phyloP scores from a whole-genome alignment of 2,113 vertebrate species.

The Procavia capensis region DNA sequence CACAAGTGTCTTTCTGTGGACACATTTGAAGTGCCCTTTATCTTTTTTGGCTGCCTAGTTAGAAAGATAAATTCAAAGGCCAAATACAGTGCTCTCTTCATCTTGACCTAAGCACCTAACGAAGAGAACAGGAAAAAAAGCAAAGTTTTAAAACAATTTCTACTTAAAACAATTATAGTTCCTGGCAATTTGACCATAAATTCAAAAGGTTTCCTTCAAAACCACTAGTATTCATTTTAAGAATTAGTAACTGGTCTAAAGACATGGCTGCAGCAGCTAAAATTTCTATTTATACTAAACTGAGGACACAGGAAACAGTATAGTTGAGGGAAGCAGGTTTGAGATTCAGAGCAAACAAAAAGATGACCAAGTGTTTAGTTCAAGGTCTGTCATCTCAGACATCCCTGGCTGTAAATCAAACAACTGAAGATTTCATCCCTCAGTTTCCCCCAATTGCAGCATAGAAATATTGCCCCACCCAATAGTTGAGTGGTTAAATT shows the following conservation, averaged over 20 bases:
- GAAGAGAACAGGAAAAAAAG: neutral
- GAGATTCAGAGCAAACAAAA: conserved; percentile 35
- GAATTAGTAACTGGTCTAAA: conserved; percentile 74
- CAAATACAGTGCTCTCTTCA: conserved; percentile 21
- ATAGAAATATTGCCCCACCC: conserved; percentile 17
- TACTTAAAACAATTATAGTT: conserved; percentile 40
- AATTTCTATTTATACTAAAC: conserved; percentile 21
- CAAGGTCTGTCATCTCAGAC: neutral
- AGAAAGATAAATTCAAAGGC: neutral
- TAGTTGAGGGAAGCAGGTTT: neutral
- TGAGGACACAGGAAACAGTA: neutral
- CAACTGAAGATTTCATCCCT: conserved; percentile 39
- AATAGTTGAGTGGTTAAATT: conserved; percentile 21
- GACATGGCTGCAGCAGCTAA: conserved; percentile 53
- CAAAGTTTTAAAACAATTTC: conserved; percentile 71
- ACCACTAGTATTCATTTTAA: conserved; percentile 64
- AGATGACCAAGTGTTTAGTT: neutral
- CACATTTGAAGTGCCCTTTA: neutral
- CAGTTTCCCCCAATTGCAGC: conserved; percentile 56
- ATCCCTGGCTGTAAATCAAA: conserved; percentile 38
- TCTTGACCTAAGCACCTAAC: conserved; percentile 59
- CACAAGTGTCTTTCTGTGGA: neutral
- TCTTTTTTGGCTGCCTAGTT: neutral
- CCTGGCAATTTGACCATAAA: neutral
- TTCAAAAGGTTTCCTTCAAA: conserved; percentile 41